phyloP scores from a whole-genome alignment of 1,140 invertebrate species.

The Euura lappo region DNA sequence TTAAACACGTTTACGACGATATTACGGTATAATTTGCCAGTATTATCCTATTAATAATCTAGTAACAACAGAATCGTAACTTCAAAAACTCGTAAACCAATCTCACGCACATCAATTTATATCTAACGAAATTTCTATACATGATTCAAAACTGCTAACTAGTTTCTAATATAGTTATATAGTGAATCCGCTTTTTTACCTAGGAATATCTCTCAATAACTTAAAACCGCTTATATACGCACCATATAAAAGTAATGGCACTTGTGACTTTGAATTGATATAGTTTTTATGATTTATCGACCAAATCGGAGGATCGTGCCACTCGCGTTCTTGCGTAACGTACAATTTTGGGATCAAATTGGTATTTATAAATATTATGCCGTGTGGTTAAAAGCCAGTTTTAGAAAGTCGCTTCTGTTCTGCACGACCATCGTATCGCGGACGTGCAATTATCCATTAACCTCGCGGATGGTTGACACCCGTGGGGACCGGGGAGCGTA shows the following conservation, averaged over 20 bases:
- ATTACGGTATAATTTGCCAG: no score
- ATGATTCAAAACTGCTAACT: no score
- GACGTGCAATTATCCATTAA: neutral
- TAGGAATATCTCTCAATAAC: no score
- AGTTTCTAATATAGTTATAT: no score
- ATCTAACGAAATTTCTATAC: no score
- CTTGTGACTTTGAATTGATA: neutral
- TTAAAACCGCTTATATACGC: no score
- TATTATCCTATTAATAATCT: no score
- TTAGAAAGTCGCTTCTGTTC: neutral
- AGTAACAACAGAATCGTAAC: no score
- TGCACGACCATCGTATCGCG: neutral
- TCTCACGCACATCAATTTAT: no score
- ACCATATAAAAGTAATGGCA: neutral
- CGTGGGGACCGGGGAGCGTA: neutral
- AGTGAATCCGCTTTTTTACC: no score
- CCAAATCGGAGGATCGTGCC: neutral
- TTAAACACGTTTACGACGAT: no score
- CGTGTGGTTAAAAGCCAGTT: neutral
- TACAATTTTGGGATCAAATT: neutral
- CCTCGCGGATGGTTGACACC: neutral
- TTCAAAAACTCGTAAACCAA: no score
- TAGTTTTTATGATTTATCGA: neutral
- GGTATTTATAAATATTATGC: neutral
- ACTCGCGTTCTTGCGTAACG: neutral